Evolutionary conservation across 2,888 invertebrate species (phyloP).

Genomic region (Ernsta delagoae): DNA sequence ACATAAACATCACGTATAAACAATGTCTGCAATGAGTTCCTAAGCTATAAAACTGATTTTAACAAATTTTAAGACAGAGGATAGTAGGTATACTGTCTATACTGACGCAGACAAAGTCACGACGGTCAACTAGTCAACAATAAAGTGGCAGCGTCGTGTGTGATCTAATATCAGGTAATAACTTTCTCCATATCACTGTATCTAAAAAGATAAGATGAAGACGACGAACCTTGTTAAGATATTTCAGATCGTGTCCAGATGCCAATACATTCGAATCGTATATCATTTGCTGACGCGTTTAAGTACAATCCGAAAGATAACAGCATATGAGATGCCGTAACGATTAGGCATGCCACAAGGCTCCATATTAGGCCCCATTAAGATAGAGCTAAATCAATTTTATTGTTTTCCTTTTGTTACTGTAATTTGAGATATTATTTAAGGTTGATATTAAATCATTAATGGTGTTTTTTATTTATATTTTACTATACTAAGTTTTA

Average conservation of each 20-base stretch:
- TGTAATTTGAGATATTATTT: no score
- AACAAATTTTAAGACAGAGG: no score
- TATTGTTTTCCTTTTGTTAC: no score
- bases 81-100: no score
- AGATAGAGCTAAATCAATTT: background rate
- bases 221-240: conserved; percentile 32
- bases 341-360: conserved; percentile 23
- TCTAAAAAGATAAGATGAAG: conserved; percentile 32
- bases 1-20: no score
- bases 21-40: no score
- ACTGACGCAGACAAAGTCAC: no score
- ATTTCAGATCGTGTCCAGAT: conserved; percentile 37
- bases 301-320: conserved; percentile 30
- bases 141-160: conserved; percentile 52
- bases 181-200: conserved; percentile 29
- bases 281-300: conserved; percentile 31
- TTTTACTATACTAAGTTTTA: no score
- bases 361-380: conserved; percentile 16
- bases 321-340: conserved; percentile 18
- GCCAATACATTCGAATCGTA: conserved; percentile 17
- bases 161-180: conserved; percentile 53
- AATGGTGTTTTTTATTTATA: no score
- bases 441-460: no score
- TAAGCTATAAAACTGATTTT: no score
- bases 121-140: background rate